Evolutionary conservation across 2,888 invertebrate genomes (phyloP).

Genomic region (Napeogenes sylphis): DNA sequence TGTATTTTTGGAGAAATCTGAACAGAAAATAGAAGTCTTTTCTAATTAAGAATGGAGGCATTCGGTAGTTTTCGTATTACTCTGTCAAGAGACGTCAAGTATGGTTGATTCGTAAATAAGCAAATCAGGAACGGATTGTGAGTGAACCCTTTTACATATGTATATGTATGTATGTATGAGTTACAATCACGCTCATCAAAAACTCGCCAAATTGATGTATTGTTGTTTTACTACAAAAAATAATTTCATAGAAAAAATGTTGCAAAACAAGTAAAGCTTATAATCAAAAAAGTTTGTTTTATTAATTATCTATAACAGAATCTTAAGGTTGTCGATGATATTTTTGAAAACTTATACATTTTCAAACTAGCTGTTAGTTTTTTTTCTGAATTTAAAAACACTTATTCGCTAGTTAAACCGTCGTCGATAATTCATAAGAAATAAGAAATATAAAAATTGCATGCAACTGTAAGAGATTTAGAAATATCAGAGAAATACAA

Average conservation of each 20-base stretch:
- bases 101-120: conserved; percentile 50
- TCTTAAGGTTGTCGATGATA: too few relatives aligned
- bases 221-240: neutral
- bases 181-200: neutral
- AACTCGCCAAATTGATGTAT: neutral
- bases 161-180: neutral
- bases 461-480: conserved; percentile 39
- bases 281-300: too few relatives aligned
- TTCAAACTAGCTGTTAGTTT: too few relatives aligned
- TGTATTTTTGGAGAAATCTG: conserved; percentile 1
- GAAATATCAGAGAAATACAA: conserved; percentile 47
- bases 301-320: too few relatives aligned
- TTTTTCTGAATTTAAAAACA: too few relatives aligned
- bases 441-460: conserved; percentile 9
- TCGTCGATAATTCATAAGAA: conserved; percentile 1
- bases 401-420: neutral
- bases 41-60: conserved; percentile 2
- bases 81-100: conserved; percentile 38
- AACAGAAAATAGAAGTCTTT: conserved; percentile 13
- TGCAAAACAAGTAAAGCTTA: too few relatives aligned
- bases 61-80: conserved; percentile 32
- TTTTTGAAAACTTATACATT: too few relatives aligned
- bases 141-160: conserved; percentile 18
- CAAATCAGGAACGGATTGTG: conserved; percentile 39
- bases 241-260: too few relatives aligned